Conservation (phyloP, 2,888 invertebrate genomes). For the Lycaena phlaeas region DNA sequence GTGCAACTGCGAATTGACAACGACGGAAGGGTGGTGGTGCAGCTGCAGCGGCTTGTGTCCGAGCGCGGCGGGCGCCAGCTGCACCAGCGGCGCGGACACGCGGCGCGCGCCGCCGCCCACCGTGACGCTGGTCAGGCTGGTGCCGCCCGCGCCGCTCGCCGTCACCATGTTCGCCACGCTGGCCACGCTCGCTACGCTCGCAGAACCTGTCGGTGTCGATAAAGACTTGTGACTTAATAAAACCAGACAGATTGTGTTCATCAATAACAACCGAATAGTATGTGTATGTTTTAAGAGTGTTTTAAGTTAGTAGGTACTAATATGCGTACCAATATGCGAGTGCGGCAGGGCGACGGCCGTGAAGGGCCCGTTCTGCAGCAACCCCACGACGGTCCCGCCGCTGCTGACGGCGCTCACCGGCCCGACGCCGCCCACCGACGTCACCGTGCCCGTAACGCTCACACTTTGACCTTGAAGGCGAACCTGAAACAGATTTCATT, state of each 20-base stretch:
- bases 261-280: background rate
- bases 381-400: slow-evolving; percentile 33
- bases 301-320: too few species aligned
- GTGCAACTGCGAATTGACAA: slow-evolving; percentile 38
- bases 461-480: slow-evolving; percentile 48
- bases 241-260: background rate
- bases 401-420: slow-evolving; percentile 50
- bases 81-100: slow-evolving; percentile 29
- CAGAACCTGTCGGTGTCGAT: slow-evolving; percentile 20
- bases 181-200: slow-evolving; percentile 22
- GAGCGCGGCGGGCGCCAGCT: slow-evolving; percentile 23
- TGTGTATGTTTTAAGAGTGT: background rate
- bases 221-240: background rate
- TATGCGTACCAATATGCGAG: slow-evolving; percentile 24
- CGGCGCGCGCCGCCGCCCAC: slow-evolving; percentile 28
- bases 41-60: slow-evolving; percentile 34
- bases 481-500: slow-evolving; percentile 42
- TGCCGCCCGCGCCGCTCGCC: slow-evolving; percentile 31
- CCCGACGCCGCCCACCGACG: slow-evolving; percentile 25
- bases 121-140: background rate
- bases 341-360: slow-evolving; percentile 38
- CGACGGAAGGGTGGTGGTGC: slow-evolving; percentile 28
- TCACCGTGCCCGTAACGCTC: background rate
- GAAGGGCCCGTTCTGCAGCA: slow-evolving; percentile 59
- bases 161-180: slow-evolving; percentile 19